A percentile compares a stretch with the other conserved stretches of the same genome.
Conservation (phyloP, 1,140 invertebrate genomes). For the Copidosoma floridanum region DNA sequence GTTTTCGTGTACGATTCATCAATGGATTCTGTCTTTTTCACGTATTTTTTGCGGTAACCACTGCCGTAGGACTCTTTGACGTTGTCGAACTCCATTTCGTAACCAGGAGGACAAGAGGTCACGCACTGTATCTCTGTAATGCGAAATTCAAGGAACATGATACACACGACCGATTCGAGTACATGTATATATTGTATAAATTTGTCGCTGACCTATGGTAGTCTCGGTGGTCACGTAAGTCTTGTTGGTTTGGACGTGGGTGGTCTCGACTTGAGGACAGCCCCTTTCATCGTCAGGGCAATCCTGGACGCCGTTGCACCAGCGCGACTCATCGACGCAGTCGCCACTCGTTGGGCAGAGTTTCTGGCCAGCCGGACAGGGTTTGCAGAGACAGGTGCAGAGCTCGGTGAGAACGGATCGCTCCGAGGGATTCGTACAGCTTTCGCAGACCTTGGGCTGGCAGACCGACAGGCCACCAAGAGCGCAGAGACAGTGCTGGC, state of each 20-base stretch:
- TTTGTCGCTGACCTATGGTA: conserved; percentile 11
- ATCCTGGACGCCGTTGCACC: conserved; percentile 81
- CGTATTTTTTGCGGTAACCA: background rate
- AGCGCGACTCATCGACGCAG: conserved; percentile 69
- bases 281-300: conserved; percentile 81
- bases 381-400: conserved; percentile 74
- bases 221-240: background rate
- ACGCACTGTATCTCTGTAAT: conserved; percentile 9
- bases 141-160: background rate
- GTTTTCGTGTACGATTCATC: background rate
- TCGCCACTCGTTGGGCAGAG: conserved; percentile 74
- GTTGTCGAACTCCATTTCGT: conserved; percentile 4
- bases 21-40: background rate
- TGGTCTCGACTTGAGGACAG: too few species aligned
- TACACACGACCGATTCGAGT: too few species aligned
- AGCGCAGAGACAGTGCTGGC: conserved; percentile 75
- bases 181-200: too few species aligned
- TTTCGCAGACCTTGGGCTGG: conserved; percentile 64
- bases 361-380: conserved; percentile 64
- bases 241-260: conserved; percentile 41
- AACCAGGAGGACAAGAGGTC: conserved; percentile 14
- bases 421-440: conserved; percentile 61
- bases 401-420: conserved; percentile 55
- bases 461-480: conserved; percentile 69
- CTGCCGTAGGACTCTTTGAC: background rate